A percentile compares a stretch with the other conserved stretches of the same genome.
phyloP scores from a whole-genome alignment of 1,140 invertebrate species.

The Mercenaria mercenaria region DNA sequence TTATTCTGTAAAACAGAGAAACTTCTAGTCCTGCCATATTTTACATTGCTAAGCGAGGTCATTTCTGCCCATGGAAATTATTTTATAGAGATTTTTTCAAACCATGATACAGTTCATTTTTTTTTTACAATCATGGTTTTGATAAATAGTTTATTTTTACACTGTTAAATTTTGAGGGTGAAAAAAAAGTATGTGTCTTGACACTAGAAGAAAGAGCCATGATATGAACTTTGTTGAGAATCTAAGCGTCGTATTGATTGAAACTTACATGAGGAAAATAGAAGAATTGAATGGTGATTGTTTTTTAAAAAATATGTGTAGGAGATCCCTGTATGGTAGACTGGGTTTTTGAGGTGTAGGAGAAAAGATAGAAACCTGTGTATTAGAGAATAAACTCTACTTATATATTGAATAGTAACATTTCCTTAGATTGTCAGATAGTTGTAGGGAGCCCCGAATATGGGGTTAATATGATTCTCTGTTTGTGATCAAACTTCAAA shows the following conservation, averaged over 20 bases:
- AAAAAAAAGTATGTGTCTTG: conserved; percentile 37
- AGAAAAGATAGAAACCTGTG: background rate
- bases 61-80: conserved; percentile 41
- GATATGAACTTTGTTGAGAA: conserved; percentile 7
- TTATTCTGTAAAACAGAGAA: conserved; percentile 67
- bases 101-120: conserved; percentile 59
- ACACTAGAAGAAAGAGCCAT: background rate
- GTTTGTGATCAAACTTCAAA: too few species aligned
- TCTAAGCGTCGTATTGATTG: background rate
- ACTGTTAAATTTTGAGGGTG: conserved; percentile 57
- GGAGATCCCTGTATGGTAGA: conserved; percentile 5
- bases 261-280: background rate
- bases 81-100: conserved; percentile 59
- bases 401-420: too few species aligned
- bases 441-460: too few species aligned
- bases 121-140: conserved; percentile 60
- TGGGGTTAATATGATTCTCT: too few species aligned
- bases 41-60: conserved; percentile 51
- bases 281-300: background rate
- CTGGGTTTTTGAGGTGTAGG: background rate
- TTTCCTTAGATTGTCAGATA: too few species aligned
- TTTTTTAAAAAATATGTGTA: background rate
- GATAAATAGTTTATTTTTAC: conserved; percentile 66
- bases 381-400: background rate
- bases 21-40: conserved; percentile 46